Base-by-base conservation (phyloP, 1,140 invertebrate species). In the Drusus annulatus region DNA sequence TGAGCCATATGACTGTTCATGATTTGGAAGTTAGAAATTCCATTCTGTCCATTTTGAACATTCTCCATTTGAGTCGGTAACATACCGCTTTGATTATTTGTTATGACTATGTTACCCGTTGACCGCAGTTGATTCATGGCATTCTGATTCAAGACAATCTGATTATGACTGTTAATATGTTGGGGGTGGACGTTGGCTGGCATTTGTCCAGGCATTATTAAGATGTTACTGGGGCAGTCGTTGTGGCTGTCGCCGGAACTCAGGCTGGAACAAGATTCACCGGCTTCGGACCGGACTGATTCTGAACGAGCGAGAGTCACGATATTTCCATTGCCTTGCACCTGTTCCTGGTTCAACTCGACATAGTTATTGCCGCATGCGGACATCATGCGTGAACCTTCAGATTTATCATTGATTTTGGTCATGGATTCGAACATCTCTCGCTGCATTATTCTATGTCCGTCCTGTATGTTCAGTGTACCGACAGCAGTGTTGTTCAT, bases 1-100 rank as follows among this genome's bases (percentile, higher is more conserved):
- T 89, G 88, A 63, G 87, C 86, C 78, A 89, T 87, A 87, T 88
- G 89, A 80, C 89, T 88, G 87, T 89, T 88, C 85, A 89, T 86
- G 80, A 89, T 86, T 83, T 89, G 88, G 85, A 89, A 90, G 86
- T 90, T 89, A 80, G 89, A 85, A 86, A 86, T 68, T 23, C 13
- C 19, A 51, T 71, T 78, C 19, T 56, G 52, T 7, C 60, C 71
- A 45, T 31, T 28, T 51, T 62, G 28, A 28, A 5, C 58, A 7
- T 28, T 71, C 15, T 83, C 77, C 13, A 80, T 25, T 17, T 78
- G 79, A 36, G 63, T 68, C 5, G 71, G 69, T 25, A 82, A n/a
- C 10, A 79, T 63, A n/a, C 63, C 54, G 36, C 74, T 80, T 6
- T 68, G 74, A 71, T 77, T 80, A 28, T 76, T 71, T 17, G 81